Percentiles rank a stretch among this genome's conserved stretches.
Conservation (phyloP, 2,888 invertebrate species). For the Phortica okadai region DNA sequence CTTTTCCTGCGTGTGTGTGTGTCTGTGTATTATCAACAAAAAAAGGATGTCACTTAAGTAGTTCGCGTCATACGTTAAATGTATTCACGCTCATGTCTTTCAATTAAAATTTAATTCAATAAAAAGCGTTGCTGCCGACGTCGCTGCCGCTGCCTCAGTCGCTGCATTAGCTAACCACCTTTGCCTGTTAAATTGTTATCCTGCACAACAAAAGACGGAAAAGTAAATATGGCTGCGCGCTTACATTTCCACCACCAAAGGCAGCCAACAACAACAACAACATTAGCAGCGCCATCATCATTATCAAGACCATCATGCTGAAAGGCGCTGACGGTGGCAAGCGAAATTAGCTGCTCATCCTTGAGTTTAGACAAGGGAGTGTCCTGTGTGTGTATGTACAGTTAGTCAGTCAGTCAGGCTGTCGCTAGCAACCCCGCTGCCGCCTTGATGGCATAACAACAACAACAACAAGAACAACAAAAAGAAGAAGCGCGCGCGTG, state of each 20-base stretch:
- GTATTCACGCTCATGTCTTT: constrained; percentile 59
- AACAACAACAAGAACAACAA: constrained; percentile 32
- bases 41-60: neutral
- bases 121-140: constrained; percentile 53
- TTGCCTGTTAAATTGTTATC: neutral
- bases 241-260: constrained; percentile 20
- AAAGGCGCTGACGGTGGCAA: neutral
- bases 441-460: constrained; percentile 72
- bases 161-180: neutral
- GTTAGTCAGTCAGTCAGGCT: neutral
- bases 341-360: constrained; percentile 32
- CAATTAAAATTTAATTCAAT: constrained; percentile 69
- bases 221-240: constrained; percentile 44
- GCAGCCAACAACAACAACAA: constrained; percentile 20
- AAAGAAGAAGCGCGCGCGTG: constrained; percentile 48
- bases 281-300: constrained; percentile 30
- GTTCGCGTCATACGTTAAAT: constrained; percentile 42
- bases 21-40: neutral
- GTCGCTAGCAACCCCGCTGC: constrained; percentile 52
- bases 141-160: neutral
- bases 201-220: constrained; percentile 31
- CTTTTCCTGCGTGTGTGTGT: no score
- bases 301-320: neutral
- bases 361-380: constrained; percentile 61
- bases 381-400: constrained; percentile 40